Percentiles rank a stretch among this genome's conserved stretches.
Evolutionary conservation across 2,888 invertebrate species (phyloP).

Genomic region (Andrena bicolor): DNA sequence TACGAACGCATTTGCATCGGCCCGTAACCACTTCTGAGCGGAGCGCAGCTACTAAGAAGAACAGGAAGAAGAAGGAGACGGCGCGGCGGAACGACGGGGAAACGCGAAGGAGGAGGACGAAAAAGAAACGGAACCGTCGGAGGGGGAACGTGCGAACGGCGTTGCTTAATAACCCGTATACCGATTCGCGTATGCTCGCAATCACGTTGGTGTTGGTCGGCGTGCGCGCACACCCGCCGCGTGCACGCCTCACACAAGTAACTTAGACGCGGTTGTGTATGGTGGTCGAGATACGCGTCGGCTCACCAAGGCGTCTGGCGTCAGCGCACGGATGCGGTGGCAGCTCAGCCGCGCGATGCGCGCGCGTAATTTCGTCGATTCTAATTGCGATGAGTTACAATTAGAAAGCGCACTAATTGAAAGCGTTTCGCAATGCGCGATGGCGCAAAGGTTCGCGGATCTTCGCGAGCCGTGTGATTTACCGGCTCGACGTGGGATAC

Average conservation of each 20-base stretch:
- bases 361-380: conserved; percentile 78
- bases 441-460: conserved; percentile 75
- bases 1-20: conserved; percentile 76
- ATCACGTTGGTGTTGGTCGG: conserved; percentile 32
- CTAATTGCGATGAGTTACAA: conserved; percentile 81
- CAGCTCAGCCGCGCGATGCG: conserved; percentile 58
- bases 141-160: conserved; percentile 77
- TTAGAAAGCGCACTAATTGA: conserved; percentile 83
- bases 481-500: conserved; percentile 59
- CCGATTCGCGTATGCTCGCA: conserved; percentile 62
- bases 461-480: conserved; percentile 79
- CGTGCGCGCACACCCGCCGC: neutral
- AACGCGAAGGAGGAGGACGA: conserved; percentile 30
- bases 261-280: conserved; percentile 13
- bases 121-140: conserved; percentile 49
- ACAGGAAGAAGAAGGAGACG: conserved; percentile 50
- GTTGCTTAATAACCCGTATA: conserved; percentile 81
- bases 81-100: conserved; percentile 32
- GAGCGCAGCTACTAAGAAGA: conserved; percentile 56
- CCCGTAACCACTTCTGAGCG: conserved; percentile 55
- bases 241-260: neutral
- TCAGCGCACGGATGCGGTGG: conserved; percentile 56
- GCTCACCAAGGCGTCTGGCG: conserved; percentile 49
- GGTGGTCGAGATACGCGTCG: conserved; percentile 38
- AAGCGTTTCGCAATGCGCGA: conserved; percentile 80